These are phyloP conservation scores for Dicranocentrus wangi DNA, from an alignment of 2,888 invertebrate genomes.

Conservation along the genomic window DNA sequence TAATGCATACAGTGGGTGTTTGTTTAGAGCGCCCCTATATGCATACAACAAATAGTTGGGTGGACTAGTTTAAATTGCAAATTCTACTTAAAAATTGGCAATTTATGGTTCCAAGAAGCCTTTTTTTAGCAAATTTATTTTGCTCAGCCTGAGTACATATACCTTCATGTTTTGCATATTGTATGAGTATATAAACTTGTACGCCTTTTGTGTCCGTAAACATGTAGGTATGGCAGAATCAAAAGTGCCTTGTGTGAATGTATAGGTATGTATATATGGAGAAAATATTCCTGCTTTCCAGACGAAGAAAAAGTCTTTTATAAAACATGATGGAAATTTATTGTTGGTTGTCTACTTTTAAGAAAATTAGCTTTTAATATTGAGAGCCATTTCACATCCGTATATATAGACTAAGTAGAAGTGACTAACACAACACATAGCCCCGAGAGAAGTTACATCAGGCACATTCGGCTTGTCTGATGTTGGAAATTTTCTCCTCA, in stretches of 20 bases:
- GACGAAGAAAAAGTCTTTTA: conserved; percentile 31
- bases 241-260: no score
- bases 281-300: background rate
- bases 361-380: conserved; percentile 66
- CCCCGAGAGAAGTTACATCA: conserved; percentile 3
- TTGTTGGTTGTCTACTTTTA: conserved; percentile 58
- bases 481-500: conserved; percentile 33
- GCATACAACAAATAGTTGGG: no score
- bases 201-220: no score
- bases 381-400: conserved; percentile 45
- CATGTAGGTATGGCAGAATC: no score
- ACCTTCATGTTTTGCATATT: no score
- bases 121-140: conserved; percentile 43
- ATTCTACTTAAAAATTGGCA: conserved; percentile 51
- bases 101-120: conserved; percentile 56
- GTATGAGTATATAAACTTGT: no score
- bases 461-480: conserved; percentile 5
- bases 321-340: conserved; percentile 59
- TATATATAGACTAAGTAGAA: background rate
- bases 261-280: no score
- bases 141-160: background rate
- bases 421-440: background rate
- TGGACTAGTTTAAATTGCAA: conserved; percentile 63
- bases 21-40: no score
- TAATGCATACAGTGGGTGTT: no score